Conservation (phyloP, 1,140 invertebrate species). For the Drosophila watanabei region DNA sequence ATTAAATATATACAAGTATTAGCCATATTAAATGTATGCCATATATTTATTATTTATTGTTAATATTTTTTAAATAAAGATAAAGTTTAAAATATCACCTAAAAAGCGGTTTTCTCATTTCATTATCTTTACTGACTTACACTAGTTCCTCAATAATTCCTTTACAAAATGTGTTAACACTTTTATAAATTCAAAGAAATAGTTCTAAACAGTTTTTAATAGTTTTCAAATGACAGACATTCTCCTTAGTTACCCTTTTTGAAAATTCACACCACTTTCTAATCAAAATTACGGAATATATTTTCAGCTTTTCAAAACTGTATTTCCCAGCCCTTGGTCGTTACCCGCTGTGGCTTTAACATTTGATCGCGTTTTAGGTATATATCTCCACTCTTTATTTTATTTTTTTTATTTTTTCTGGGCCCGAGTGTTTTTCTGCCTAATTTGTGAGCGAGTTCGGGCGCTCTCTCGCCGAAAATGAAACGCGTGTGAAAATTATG, state of each 20-base stretch:
- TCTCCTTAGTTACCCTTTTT: neutral
- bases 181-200: no score
- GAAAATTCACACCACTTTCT: slow-evolving; percentile 24
- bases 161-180: no score
- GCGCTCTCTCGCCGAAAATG: slow-evolving; percentile 71
- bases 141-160: no score
- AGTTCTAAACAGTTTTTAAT: no score
- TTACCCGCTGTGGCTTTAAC: slow-evolving; percentile 40
- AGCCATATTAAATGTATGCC: no score
- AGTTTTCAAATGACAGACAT: neutral
- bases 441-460: slow-evolving; percentile 65
- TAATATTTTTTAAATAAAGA: no score
- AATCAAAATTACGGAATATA: slow-evolving; percentile 18
- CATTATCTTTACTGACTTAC: no score
- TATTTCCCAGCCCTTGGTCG: slow-evolving; percentile 29
- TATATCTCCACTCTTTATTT: slow-evolving; percentile 1
- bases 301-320: slow-evolving; percentile 25
- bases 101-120: no score
- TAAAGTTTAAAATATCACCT: no score
- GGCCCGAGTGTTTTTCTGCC: slow-evolving; percentile 68
- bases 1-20: no score
- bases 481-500: slow-evolving; percentile 82
- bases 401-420: slow-evolving; percentile 30
- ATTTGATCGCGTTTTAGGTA: slow-evolving; percentile 48
- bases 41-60: no score